Conservation (phyloP, 2,888 invertebrate genomes). For the Philereme transversata region DNA sequence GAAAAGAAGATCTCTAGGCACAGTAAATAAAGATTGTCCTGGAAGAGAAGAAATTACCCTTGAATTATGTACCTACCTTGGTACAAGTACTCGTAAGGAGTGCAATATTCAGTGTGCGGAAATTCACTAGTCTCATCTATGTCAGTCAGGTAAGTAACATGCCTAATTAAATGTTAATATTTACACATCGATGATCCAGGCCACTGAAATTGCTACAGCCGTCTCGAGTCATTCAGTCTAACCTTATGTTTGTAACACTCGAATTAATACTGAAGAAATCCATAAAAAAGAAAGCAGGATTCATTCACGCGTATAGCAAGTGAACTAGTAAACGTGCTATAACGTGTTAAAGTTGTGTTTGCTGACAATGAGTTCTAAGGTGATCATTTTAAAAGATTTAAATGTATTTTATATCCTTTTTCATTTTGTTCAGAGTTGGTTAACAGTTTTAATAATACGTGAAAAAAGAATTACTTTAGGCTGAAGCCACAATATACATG, state of each 20-base stretch:
- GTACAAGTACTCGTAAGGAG: background rate
- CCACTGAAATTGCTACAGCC: conserved; percentile 53
- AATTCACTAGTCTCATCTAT: background rate
- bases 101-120: background rate
- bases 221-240: conserved; percentile 26
- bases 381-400: conserved; percentile 3
- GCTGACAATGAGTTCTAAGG: conserved; percentile 52
- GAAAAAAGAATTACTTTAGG: no score
- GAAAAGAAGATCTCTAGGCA: no score
- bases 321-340: conserved; percentile 34
- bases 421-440: no score
- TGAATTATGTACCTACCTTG: no score
- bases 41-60: no score
- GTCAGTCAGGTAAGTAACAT: conserved; percentile 6
- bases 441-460: no score
- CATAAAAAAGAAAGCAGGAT: conserved; percentile 52
- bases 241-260: conserved; percentile 42
- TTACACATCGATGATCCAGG: conserved; percentile 55
- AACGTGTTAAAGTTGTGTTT: conserved; percentile 24
- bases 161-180: conserved; percentile 14
- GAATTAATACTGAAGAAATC: conserved; percentile 52
- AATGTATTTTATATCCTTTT: no score
- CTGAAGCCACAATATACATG: no score
- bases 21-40: no score
- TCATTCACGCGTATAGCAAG: conserved; percentile 55